Percentiles rank a stretch among this genome's conserved stretches.
Conservation (phyloP, 2,888 invertebrate genomes). For the Mimas tiliae region DNA sequence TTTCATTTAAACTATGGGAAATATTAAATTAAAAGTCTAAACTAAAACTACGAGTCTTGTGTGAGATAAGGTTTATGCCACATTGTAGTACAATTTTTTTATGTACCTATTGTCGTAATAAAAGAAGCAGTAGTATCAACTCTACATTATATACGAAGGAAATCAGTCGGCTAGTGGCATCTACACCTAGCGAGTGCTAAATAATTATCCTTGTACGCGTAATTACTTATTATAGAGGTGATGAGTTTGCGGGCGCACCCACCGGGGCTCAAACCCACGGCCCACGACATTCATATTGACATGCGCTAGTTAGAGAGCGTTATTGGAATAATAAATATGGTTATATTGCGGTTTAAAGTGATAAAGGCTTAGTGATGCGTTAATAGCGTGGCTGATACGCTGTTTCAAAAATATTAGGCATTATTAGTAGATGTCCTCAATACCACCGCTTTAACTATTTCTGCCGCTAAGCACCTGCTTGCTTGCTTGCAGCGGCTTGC, state of each 20-base stretch:
- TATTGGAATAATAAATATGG: conserved; percentile 10
- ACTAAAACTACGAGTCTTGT: too few relatives aligned
- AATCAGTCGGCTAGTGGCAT: conserved; percentile 44
- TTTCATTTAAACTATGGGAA: too few relatives aligned
- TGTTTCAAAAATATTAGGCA: neutral
- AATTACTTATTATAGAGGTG: conserved; percentile 68
- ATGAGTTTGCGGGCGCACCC: conserved; percentile 49
- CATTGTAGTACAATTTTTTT: too few relatives aligned
- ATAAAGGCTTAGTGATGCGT: neutral
- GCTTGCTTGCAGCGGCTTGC: too few relatives aligned
- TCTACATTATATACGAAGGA: conserved; percentile 46
- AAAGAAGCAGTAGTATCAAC: conserved; percentile 48
- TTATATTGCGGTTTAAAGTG: neutral
- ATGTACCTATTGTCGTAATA: too few relatives aligned
- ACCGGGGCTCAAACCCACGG: neutral
- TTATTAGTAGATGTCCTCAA: too few relatives aligned
- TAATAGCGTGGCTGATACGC: neutral
- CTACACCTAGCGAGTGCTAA: conserved; percentile 49
- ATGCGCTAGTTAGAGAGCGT: neutral
- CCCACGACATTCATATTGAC: conserved; percentile 36
- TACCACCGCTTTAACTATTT: too few relatives aligned
- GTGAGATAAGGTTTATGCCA: too few relatives aligned
- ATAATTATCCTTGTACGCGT: conserved; percentile 62
- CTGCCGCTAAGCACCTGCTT: too few relatives aligned
- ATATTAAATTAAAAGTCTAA: too few relatives aligned